Conservation (phyloP, 2,113 vertebrate genomes). For the Sula dactylatra region DNA sequence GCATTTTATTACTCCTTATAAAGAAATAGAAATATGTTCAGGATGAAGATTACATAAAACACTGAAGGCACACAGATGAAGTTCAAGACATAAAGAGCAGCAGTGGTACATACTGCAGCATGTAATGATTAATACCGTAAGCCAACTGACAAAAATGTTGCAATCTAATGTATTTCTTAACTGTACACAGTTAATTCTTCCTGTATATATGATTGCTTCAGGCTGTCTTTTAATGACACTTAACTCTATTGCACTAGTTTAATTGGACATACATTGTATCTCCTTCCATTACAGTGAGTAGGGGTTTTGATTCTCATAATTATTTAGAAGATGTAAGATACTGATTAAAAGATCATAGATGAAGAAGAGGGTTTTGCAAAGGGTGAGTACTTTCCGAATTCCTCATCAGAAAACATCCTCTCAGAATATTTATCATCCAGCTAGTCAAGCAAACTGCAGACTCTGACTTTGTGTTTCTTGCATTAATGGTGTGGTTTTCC, state of each 20-base stretch:
- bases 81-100: not conserved
- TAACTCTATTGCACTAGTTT: not conserved
- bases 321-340: not conserved
- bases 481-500: not conserved
- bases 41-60: not conserved
- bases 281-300: not conserved
- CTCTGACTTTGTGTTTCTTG: not conserved
- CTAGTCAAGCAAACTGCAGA: not conserved
- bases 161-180: not conserved
- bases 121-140: not conserved
- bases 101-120: not conserved
- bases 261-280: not conserved
- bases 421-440: not conserved
- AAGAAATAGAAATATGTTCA: not conserved
- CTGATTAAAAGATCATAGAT: not conserved
- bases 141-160: not conserved
- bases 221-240: not conserved
- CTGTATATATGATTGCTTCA: not conserved
- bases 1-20: not conserved
- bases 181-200: not conserved
- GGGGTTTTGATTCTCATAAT: not conserved
- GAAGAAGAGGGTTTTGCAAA: not conserved
- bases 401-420: not conserved
- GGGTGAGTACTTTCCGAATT: not conserved
- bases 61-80: not conserved